Evolutionary conservation across 2,888 invertebrate genomes (phyloP).

Genomic region (Xanthia icteritia): DNA sequence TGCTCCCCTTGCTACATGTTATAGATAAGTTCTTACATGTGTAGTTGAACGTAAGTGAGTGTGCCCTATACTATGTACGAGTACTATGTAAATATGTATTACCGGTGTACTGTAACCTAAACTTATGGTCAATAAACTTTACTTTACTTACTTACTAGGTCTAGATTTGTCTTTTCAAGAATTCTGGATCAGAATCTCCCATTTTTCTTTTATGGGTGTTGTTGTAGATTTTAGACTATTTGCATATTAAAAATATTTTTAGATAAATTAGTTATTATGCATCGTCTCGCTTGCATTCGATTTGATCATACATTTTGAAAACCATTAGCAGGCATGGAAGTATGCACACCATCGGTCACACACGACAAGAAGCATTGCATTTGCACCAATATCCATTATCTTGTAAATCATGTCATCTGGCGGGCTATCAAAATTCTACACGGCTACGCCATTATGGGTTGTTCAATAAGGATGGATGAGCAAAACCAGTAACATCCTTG

Average conservation of each 20-base stretch:
- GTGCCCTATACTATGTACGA: too few relatives aligned
- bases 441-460: neutral
- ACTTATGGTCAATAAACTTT: too few relatives aligned
- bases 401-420: constrained; percentile 28
- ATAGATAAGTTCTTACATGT: too few relatives aligned
- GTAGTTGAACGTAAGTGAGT: too few relatives aligned
- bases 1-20: too few relatives aligned
- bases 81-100: too few relatives aligned
- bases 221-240: neutral
- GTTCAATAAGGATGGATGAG: constrained; percentile 7
- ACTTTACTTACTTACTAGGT: too few relatives aligned
- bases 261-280: too few relatives aligned
- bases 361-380: neutral
- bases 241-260: too few relatives aligned
- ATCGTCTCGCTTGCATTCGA: neutral
- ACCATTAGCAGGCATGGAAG: neutral
- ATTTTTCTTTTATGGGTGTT: neutral
- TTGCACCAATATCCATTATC: constrained; percentile 31
- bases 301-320: neutral
- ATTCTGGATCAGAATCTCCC: neutral
- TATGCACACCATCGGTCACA: neutral
- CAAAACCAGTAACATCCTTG: neutral
- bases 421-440: neutral
- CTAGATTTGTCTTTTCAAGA: too few relatives aligned
- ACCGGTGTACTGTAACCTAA: too few relatives aligned